phyloP scores from a whole-genome alignment of 2,797 vertebrate genomes.

The Helostoma temminkii region DNA sequence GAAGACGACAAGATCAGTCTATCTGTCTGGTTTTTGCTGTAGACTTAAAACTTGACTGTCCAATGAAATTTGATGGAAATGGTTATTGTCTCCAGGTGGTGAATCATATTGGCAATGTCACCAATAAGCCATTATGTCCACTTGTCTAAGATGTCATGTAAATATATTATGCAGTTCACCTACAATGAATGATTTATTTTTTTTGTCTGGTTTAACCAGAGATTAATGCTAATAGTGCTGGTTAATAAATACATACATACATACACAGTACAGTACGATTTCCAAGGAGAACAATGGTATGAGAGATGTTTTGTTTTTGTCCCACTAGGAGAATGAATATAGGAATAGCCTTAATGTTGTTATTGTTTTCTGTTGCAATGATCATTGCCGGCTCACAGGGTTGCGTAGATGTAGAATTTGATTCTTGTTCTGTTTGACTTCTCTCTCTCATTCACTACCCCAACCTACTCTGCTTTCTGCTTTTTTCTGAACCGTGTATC shows the following conservation, averaged over 20 bases:
- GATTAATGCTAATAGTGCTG: not conserved
- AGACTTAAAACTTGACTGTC: conserved; percentile 1
- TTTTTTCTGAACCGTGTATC: conserved; percentile 24
- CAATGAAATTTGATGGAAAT: not conserved
- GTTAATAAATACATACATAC: too few relatives aligned
- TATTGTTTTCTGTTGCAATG: conserved; percentile 2
- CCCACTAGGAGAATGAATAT: not conserved
- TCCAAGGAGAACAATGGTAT: too few relatives aligned
- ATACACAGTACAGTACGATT: too few relatives aligned
- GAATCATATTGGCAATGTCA: not conserved
- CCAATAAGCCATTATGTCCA: not conserved
- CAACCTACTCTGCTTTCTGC: not conserved
- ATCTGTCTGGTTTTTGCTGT: conserved; percentile 11
- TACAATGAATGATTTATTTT: not conserved
- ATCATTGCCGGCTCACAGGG: not conserved
- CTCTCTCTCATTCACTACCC: not conserved
- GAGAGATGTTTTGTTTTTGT: not conserved
- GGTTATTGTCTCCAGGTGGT: not conserved
- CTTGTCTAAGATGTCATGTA: not conserved
- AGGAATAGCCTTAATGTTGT: not conserved
- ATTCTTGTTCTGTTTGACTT: conserved; percentile 1
- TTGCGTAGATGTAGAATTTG: not conserved
- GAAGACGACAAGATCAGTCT: not conserved
- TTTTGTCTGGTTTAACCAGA: not conserved
- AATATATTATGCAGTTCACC: not conserved